Evolutionary conservation across 2,888 invertebrate genomes (phyloP), one percentile per base, ranked within the genome.

Genomic region (Drosophila merina): DNA sequence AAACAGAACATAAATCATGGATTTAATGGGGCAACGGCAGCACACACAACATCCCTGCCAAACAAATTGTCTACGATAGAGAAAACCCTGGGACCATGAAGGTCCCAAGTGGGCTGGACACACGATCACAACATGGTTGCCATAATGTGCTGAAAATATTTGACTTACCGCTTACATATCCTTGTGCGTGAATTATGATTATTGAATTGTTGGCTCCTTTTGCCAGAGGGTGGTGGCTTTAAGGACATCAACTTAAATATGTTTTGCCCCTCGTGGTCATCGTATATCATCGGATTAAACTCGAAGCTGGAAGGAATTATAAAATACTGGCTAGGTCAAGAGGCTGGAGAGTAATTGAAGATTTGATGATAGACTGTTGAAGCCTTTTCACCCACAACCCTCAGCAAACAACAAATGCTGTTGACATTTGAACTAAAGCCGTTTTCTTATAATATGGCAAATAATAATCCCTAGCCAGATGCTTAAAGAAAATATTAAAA

Each of bases 1-100:
- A 90, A 91, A 91, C 88, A 90, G 83, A 84, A 84, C 91, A 90
- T 90, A 90, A 90, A 90, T 90, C 90, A 90, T 56, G 58, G 75
- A 76, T 76, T 89, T 89, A 90, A 90, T 88, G 76, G 74, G 60
- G 60, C 52, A 40, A 25, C 47, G 10, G 63, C 72, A 5, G 57
- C 63, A 55, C 49, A 48, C 36, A 72, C 64, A 69, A 58, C 68
- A 76, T 79, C 76, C 51, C 72, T 50, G 57, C 36, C 47, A 38
- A 54, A 62, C 66, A 74, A 78, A 85, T 63, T 60, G 48, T 48
- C 14, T 62, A 44, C 81, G 31, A 10, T 3, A 31, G 3, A 4
- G 80, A 77, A 80, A 50, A 54, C n/a, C n/a, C n/a, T n/a, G 28
- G 80, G 48, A 76, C 36, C 52, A 52, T 31, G 44, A 7, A 51